Percentiles rank a stretch among this genome's conserved stretches.
These are phyloP conservation scores for Spermophilus dauricus DNA, from an alignment of 2,113 vertebrate genomes.

Conservation along the genomic window DNA sequence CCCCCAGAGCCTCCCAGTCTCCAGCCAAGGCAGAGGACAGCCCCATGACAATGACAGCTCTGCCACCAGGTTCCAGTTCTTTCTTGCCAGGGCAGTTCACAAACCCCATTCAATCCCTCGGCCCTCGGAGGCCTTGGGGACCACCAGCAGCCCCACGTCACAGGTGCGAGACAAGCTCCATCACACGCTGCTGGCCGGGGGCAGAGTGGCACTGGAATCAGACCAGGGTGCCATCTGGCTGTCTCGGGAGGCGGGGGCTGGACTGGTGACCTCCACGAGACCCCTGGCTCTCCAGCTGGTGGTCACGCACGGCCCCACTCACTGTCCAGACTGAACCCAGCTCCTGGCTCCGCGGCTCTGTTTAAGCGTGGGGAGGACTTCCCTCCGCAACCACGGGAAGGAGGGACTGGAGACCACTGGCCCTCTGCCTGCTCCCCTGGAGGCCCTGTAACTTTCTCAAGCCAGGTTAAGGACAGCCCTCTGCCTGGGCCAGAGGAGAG, in stretches of 20 bases:
- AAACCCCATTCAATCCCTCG: fast-evolving
- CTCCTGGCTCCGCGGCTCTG: fast-evolving
- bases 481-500: fast-evolving
- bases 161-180: not conserved
- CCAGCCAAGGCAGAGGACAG: not conserved
- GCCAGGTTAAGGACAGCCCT: fast-evolving
- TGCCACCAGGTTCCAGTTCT: fast-evolving
- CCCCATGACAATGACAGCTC: fast-evolving
- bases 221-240: not conserved
- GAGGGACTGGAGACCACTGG: fast-evolving
- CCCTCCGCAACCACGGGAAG: not conserved
- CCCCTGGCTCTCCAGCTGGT: not conserved
- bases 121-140: fast-evolving
- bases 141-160: not conserved
- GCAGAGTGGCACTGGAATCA: fast-evolving
- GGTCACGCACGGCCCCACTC: no score
- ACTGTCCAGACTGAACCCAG: not conserved
- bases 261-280: not conserved
- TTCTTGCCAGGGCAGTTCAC: fast-evolving
- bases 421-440: not conserved
- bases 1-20: not conserved
- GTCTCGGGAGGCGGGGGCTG: not conserved
- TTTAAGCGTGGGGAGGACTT: not conserved
- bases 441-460: not conserved
- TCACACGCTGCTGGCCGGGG: not conserved